Conservation (phyloP, 2,888 invertebrate species). For the Eilema griseolum region DNA sequence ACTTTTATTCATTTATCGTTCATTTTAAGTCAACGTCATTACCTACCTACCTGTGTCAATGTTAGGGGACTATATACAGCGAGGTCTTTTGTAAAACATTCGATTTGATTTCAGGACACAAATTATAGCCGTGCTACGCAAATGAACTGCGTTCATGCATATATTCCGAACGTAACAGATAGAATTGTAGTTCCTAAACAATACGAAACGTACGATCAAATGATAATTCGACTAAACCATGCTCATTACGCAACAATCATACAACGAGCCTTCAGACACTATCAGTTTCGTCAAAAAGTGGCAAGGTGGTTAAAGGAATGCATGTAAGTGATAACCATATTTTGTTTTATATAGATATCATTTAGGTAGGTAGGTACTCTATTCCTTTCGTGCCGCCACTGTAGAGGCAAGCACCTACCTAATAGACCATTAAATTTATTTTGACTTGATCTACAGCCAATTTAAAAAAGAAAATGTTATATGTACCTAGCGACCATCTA, state of each 20-base stretch:
- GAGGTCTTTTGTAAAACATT: not conserved
- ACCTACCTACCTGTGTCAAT: too few relatives aligned
- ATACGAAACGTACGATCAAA: slow-evolving; percentile 90
- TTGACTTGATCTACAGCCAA: too few relatives aligned
- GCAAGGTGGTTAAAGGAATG: slow-evolving; percentile 74
- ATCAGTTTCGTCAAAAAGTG: slow-evolving; percentile 82
- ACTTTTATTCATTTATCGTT: not conserved
- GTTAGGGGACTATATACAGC: too few relatives aligned
- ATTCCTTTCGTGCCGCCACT: too few relatives aligned
- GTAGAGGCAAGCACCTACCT: too few relatives aligned
- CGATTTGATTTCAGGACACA: slow-evolving; percentile 76
- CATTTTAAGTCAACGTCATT: too few relatives aligned
- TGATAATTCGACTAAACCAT: slow-evolving; percentile 85
- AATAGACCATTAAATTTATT: too few relatives aligned
- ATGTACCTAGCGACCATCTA: too few relatives aligned
- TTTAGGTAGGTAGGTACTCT: too few relatives aligned
- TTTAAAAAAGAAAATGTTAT: too few relatives aligned
- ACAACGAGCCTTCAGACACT: slow-evolving; percentile 89
- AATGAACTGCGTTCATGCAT: slow-evolving; percentile 86
- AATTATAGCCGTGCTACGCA: slow-evolving; percentile 87
- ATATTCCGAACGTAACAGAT: slow-evolving; percentile 89
- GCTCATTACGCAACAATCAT: slow-evolving; percentile 87
- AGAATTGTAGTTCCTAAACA: slow-evolving; percentile 86
- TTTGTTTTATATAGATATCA: not conserved
- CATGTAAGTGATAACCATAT: slow-evolving; percentile 60